A percentile compares a stretch with the other conserved stretches of the same genome.
Conservation (phyloP, 2,113 vertebrate species). For the Channa argus region DNA sequence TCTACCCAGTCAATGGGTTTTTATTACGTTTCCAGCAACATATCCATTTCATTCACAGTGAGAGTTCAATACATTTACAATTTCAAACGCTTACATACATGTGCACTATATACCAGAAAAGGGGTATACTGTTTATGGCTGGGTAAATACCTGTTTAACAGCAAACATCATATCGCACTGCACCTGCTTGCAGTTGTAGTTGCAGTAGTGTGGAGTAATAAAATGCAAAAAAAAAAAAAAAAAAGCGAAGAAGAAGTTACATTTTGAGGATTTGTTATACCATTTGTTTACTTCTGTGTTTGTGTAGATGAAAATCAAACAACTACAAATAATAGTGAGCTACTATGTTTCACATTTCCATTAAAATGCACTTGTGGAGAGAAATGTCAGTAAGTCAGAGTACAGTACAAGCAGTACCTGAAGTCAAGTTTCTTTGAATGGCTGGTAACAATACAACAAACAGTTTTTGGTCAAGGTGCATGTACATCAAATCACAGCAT, state of each 20-base stretch:
- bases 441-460: constrained; percentile 53
- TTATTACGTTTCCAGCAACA: constrained; percentile 77
- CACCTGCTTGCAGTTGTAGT: constrained; percentile 37
- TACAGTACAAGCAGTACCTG: constrained; percentile 78
- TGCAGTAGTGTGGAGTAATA: constrained; percentile 24
- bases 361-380: constrained; percentile 31
- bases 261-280: constrained; percentile 44
- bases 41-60: constrained; percentile 78
- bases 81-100: constrained; percentile 53
- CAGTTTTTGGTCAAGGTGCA: constrained; percentile 74
- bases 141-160: constrained; percentile 59
- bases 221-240: constrained; percentile 26
- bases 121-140: constrained; percentile 29
- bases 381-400: constrained; percentile 36
- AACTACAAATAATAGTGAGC: constrained; percentile 20
- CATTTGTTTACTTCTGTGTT: constrained; percentile 41
- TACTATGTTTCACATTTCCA: constrained; percentile 48
- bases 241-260: constrained; percentile 9
- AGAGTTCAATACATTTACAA: constrained; percentile 67
- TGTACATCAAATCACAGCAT: constrained; percentile 67
- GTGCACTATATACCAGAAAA: constrained; percentile 49
- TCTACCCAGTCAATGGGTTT: constrained; percentile 81
- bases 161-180: constrained; percentile 45
- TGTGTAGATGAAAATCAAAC: constrained; percentile 26
- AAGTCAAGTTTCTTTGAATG: constrained; percentile 69